Percentiles rank a stretch among this genome's conserved stretches.
phyloP scores from a whole-genome alignment of 2,113 vertebrate species.

The Malurus melanocephalus region DNA sequence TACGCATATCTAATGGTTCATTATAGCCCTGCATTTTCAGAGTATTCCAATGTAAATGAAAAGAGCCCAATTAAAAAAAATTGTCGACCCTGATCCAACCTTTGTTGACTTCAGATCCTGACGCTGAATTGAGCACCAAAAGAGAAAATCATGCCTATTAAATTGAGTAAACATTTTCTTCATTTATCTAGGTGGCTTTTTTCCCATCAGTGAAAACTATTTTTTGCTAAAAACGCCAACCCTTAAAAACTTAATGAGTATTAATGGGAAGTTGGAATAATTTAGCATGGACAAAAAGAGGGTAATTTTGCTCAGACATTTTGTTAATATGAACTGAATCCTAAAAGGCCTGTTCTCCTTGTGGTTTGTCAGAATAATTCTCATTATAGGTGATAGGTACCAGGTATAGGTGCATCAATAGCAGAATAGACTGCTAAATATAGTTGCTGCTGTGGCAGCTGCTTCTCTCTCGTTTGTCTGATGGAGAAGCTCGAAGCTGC shows the following conservation, averaged over 20 bases:
- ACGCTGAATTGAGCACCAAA: constrained; percentile 27
- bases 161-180: constrained; percentile 52
- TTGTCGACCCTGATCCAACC: constrained; percentile 5
- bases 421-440: constrained; percentile 47
- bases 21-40: constrained; percentile 27
- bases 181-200: constrained; percentile 32
- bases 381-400: constrained; percentile 4
- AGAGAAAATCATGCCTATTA: constrained; percentile 45
- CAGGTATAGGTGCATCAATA: constrained; percentile 32
- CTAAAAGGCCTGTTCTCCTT: constrained; percentile 19
- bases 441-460: neutral
- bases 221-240: constrained; percentile 25
- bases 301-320: constrained; percentile 12
- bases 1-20: neutral
- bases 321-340: neutral
- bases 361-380: constrained; percentile 29
- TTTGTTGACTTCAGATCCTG: constrained; percentile 39
- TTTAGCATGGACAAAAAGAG: constrained; percentile 5
- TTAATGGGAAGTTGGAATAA: constrained; percentile 51
- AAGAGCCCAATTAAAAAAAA: constrained; percentile 40
- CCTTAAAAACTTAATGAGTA: constrained; percentile 43
- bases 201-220: constrained; percentile 24
- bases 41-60: neutral
- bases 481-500: neutral
- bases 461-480: neutral